Evolutionary conservation across 2,113 vertebrate genomes (phyloP).

Genomic region (Chamaetylas fuelleborni): DNA sequence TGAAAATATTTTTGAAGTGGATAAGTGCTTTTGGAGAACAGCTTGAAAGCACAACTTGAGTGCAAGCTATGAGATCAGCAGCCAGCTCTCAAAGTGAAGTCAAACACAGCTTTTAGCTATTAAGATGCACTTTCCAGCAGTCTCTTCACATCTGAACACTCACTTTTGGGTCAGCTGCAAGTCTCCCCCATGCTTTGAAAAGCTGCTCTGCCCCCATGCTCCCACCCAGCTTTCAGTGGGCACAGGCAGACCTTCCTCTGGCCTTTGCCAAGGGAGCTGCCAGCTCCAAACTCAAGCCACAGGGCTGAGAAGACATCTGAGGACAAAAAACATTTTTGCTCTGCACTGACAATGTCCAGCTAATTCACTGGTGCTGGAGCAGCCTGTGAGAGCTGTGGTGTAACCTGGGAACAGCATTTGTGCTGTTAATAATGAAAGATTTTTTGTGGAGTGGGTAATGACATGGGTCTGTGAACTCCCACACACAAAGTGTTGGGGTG

Average conservation of each 20-base stretch:
- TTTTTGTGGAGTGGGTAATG: not conserved
- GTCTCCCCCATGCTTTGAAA: rapidly evolving
- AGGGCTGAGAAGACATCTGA: not conserved
- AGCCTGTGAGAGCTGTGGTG: not conserved
- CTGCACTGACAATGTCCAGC: not conserved
- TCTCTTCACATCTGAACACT: not conserved
- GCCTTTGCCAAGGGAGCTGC: not conserved
- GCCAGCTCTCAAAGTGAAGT: not conserved
- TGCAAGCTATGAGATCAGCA: not conserved
- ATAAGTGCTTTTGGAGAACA: conserved; percentile 9
- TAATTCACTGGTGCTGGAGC: not conserved
- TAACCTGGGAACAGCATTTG: not conserved
- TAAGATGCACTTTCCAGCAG: not conserved
- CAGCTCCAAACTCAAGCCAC: not conserved
- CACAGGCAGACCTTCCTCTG: not conserved
- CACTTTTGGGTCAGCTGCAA: not conserved
- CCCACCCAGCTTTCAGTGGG: not conserved
- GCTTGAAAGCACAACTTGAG: not conserved
- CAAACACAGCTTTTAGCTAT: not conserved
- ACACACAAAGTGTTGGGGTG: rapidly evolving
- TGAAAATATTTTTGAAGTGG: conserved; percentile 5
- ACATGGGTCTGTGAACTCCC: not conserved
- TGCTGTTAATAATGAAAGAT: not conserved
- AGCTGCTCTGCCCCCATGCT: not conserved
- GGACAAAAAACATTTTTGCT: not conserved